Evolutionary conservation across 2,888 invertebrate genomes (phyloP).

Genomic region (Conistra vaccinii): DNA sequence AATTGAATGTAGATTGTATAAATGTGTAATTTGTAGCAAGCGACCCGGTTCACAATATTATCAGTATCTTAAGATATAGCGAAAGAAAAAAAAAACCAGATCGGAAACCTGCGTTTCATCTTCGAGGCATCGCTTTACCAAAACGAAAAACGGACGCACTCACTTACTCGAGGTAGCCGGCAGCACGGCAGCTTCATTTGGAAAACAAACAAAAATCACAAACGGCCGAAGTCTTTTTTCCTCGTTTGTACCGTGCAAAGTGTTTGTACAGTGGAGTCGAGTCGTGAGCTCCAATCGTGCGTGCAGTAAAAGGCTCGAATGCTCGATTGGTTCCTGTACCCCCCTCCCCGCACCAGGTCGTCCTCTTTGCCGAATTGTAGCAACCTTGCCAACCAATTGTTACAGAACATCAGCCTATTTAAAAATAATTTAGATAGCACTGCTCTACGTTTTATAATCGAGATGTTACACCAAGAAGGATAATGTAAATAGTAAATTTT

Average conservation of each 20-base stretch:
- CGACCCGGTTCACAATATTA: background rate
- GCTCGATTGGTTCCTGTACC: constrained; percentile 80
- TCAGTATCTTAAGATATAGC: constrained; percentile 3
- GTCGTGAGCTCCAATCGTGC: constrained; percentile 85
- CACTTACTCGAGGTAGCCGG: constrained; percentile 48
- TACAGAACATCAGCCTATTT: constrained; percentile 56
- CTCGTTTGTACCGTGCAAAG: constrained; percentile 70
- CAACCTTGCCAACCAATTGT: constrained; percentile 65
- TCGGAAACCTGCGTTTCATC: constrained; percentile 25
- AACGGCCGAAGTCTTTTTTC: constrained; percentile 69
- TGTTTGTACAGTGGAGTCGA: constrained; percentile 81
- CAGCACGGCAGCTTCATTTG: constrained; percentile 51
- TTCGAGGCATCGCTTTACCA: constrained; percentile 36
- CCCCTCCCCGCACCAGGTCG: constrained; percentile 66
- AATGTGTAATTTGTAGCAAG: constrained; percentile 2
- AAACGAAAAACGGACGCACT: constrained; percentile 49
- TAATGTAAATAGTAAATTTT: background rate
- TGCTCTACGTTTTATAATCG: background rate
- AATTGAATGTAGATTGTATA: constrained; percentile 1
- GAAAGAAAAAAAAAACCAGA: constrained; percentile 16
- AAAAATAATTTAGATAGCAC: constrained; percentile 43
- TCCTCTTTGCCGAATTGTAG: constrained; percentile 74
- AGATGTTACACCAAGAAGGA: background rate
- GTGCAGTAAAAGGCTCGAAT: constrained; percentile 78
- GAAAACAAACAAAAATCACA: constrained; percentile 67